A percentile compares a stretch with the other conserved stretches of the same genome.
phyloP scores from a whole-genome alignment of 2,113 vertebrate genomes.

The Cervus canadensis region DNA sequence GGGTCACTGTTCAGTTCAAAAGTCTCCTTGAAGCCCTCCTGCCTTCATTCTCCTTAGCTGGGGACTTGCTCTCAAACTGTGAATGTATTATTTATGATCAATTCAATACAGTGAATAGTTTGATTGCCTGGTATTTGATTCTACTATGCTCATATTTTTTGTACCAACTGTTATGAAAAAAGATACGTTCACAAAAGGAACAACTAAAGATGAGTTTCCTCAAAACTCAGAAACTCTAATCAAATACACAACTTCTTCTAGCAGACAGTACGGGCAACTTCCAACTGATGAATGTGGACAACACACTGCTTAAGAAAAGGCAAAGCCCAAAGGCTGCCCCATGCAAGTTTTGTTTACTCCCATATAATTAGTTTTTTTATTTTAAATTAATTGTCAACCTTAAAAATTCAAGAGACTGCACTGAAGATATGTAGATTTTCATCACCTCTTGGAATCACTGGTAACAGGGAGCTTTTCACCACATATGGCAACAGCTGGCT shows the following conservation, averaged over 20 bases:
- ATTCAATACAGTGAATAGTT: not conserved
- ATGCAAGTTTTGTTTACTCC: not conserved
- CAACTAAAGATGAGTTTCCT: not conserved
- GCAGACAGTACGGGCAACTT: not conserved
- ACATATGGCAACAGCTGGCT: accelerated
- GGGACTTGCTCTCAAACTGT: not conserved
- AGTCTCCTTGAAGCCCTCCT: not conserved
- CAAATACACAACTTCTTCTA: not conserved
- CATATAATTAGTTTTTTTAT: not conserved
- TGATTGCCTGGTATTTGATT: not conserved
- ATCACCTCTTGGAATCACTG: not conserved
- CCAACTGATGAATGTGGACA: not conserved
- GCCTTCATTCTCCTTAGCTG: not conserved
- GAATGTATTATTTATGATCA: not conserved
- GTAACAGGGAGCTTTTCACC: not conserved
- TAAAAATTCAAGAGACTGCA: not conserved
- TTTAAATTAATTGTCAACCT: not conserved
- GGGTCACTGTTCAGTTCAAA: not conserved
- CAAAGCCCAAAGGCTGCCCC: not conserved
- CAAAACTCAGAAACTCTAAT: not conserved
- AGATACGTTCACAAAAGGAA: not conserved
- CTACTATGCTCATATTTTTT: not conserved
- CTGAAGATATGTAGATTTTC: not conserved
- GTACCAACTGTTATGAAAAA: not conserved
- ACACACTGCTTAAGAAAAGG: not conserved